Conservation (phyloP, 2,888 invertebrate species). For the Drosophila anceps region DNA sequence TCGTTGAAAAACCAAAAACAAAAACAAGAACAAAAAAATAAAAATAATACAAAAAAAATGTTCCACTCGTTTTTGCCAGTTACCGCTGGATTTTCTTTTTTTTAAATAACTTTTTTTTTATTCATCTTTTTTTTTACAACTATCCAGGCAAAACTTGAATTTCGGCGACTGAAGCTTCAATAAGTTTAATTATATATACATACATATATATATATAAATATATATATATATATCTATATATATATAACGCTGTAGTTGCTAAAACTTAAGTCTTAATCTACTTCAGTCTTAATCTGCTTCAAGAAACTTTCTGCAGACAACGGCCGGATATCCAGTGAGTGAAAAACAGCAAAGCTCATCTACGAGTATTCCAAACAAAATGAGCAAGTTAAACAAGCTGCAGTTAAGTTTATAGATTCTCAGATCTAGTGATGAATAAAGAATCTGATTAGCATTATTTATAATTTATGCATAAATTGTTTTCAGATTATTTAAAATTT, state of each 20-base stretch:
- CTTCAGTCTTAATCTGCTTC: not conserved
- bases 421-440: too few relatives aligned
- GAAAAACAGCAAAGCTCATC: not conserved
- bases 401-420: too few relatives aligned
- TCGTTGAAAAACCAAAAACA: constrained; percentile 9
- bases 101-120: constrained; percentile 1
- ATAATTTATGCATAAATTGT: too few relatives aligned
- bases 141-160: constrained; percentile 15
- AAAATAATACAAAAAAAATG: constrained; percentile 14
- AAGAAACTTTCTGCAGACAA: constrained; percentile 7
- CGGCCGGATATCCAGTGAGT: not conserved
- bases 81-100: constrained; percentile 37
- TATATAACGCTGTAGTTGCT: too few relatives aligned
- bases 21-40: constrained; percentile 4
- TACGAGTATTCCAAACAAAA: not conserved
- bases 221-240: not conserved
- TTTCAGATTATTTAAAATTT: too few relatives aligned
- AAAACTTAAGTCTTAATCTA: too few relatives aligned
- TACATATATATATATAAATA: not conserved
- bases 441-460: too few relatives aligned
- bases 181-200: not conserved
- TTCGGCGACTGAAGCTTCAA: not conserved
- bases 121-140: constrained; percentile 1
- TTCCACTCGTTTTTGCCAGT: constrained; percentile 41
- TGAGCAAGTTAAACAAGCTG: not conserved